phyloP scores from a whole-genome alignment of 2,888 invertebrate species.

The Parnassius glacialis region DNA sequence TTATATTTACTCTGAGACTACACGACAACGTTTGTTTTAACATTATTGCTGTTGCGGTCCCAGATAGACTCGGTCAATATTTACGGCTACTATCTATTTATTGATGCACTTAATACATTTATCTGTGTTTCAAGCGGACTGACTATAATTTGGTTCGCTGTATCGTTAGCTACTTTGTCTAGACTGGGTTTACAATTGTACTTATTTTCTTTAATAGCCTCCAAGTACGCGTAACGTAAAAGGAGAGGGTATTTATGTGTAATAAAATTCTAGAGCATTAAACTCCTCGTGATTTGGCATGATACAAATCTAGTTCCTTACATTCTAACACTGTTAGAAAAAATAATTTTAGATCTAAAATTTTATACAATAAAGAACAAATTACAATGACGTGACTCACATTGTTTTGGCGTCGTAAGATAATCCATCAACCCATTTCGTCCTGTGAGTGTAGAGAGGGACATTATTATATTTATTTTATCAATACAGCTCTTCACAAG shows the following conservation, averaged over 20 bases:
- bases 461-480: too few species aligned
- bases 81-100: conserved; percentile 21
- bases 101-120: conserved; percentile 27
- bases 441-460: too few species aligned
- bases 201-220: conserved; percentile 26
- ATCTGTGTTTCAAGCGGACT: conserved; percentile 22
- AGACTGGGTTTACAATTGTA: conserved; percentile 24
- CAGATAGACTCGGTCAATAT: conserved; percentile 24
- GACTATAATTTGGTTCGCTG: conserved; percentile 18
- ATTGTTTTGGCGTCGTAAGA: too few species aligned
- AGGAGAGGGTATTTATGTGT: conserved; percentile 19
- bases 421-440: too few species aligned
- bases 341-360: background rate
- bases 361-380: too few species aligned
- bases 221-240: conserved; percentile 14
- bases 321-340: conserved; percentile 10
- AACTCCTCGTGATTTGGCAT: conserved; percentile 19
- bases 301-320: conserved; percentile 2
- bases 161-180: conserved; percentile 23
- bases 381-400: too few species aligned
- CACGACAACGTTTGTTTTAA: conserved; percentile 9
- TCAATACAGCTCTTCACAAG: too few species aligned
- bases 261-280: conserved; percentile 25
- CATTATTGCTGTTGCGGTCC: conserved; percentile 16
- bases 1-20: conserved; percentile 3